phyloP scores from a whole-genome alignment of 2,888 invertebrate species.

The Blastobasis lacticolella region DNA sequence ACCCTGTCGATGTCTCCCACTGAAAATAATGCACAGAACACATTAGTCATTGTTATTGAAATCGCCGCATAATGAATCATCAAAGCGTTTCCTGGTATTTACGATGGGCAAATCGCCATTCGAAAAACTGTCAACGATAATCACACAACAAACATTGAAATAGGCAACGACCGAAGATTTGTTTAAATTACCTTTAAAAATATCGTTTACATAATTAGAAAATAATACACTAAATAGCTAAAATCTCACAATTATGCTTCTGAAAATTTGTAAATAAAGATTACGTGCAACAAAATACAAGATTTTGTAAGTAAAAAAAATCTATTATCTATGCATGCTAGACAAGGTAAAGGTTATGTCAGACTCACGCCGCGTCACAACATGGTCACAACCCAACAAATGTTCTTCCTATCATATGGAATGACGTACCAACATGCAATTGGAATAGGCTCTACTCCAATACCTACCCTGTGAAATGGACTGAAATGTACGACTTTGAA shows the following conservation, averaged over 20 bases:
- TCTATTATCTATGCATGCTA: too few relatives aligned
- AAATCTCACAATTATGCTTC: slow-evolving; percentile 36
- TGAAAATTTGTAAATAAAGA: slow-evolving; percentile 60
- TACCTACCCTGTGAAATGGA: too few relatives aligned
- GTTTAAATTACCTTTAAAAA: slow-evolving; percentile 35
- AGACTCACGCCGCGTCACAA: too few relatives aligned
- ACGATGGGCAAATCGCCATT: slow-evolving; percentile 63
- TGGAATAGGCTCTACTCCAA: too few relatives aligned
- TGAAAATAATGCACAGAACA: slow-evolving; percentile 50
- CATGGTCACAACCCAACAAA: too few relatives aligned
- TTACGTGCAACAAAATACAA: slow-evolving; percentile 53
- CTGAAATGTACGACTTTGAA: too few relatives aligned
- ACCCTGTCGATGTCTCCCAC: slow-evolving; percentile 42
- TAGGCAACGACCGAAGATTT: slow-evolving; percentile 17
- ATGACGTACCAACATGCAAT: too few relatives aligned
- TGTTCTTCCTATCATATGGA: too few relatives aligned
- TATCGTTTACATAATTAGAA: slow-evolving; percentile 46
- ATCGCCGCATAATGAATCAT: slow-evolving; percentile 62
- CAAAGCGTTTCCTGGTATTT: slow-evolving; percentile 71
- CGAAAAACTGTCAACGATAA: slow-evolving; percentile 60
- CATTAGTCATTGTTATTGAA: slow-evolving; percentile 55
- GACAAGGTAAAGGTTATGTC: too few relatives aligned
- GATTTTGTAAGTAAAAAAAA: too few relatives aligned
- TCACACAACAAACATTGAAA: slow-evolving; percentile 52
- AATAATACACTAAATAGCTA: slow-evolving; percentile 23